phyloP scores from a whole-genome alignment of 2,113 vertebrate species.

The Psilopsiagon aymara region DNA sequence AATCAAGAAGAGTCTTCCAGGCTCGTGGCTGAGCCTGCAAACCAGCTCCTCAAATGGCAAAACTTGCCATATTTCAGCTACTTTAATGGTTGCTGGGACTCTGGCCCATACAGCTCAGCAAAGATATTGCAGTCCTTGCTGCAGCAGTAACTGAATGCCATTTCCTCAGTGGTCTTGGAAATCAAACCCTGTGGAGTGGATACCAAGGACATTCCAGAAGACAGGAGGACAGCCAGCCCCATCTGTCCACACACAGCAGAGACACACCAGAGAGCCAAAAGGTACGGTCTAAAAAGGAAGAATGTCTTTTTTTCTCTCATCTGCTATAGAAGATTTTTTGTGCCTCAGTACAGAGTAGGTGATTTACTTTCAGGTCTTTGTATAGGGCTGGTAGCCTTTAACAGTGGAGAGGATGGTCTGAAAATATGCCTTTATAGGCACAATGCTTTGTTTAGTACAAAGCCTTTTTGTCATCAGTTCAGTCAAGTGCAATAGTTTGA shows the following conservation, averaged over 20 bases:
- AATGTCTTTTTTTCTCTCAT: background rate
- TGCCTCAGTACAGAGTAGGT: background rate
- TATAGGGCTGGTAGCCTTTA: background rate
- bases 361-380: constrained; percentile 39
- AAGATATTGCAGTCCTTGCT: background rate
- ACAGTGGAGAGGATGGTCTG: background rate
- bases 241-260: background rate
- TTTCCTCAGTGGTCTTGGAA: background rate
- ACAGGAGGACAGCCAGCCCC: background rate
- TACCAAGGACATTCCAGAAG: background rate
- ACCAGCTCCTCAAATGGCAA: background rate
- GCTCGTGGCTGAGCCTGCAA: background rate
- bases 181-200: background rate
- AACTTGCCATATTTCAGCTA: background rate
- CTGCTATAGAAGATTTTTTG: background rate
- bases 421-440: background rate
- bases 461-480: background rate
- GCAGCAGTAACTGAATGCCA: background rate
- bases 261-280: background rate
- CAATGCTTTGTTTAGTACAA: background rate
- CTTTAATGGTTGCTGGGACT: background rate
- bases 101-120: background rate
- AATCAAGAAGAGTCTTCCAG: background rate
- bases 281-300: background rate
- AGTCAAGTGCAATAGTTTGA: background rate